Evolutionary conservation across 2,888 invertebrate genomes (phyloP).

Genomic region (Drosophila paranaensis): DNA sequence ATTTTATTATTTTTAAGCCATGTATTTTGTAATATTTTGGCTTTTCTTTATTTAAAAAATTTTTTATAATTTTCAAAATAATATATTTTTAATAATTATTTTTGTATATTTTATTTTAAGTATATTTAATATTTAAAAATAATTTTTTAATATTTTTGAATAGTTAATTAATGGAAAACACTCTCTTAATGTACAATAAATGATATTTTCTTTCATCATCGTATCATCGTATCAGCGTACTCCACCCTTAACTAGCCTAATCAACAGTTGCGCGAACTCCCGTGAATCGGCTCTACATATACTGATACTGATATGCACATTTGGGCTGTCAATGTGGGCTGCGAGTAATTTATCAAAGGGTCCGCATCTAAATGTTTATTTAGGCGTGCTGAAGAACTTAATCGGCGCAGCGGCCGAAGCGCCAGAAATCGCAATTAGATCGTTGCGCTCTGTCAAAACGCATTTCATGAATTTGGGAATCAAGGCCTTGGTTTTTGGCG

Average conservation of each 20-base stretch:
- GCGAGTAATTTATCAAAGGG: conserved; percentile 63
- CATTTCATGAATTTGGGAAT: conserved; percentile 61
- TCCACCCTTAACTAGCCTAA: conserved; percentile 4
- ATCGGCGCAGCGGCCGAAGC: conserved; percentile 30
- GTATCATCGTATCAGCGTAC: neutral
- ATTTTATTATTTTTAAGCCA: too few species aligned
- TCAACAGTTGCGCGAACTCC: conserved; percentile 52
- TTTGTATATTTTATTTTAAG: too few species aligned
- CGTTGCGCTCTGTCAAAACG: conserved; percentile 66
- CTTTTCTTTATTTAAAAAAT: too few species aligned
- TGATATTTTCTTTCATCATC: neutral
- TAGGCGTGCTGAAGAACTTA: conserved; percentile 62
- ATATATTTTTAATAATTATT: too few species aligned
- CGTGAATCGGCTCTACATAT: conserved; percentile 12
- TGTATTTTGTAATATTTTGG: too few species aligned
- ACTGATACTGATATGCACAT: conserved; percentile 13
- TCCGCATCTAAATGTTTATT: conserved; percentile 61
- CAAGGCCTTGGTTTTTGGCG: conserved; percentile 10
- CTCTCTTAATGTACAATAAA: neutral
- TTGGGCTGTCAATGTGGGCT: conserved; percentile 57
- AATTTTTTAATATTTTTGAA: neutral
- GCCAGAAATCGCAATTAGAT: conserved; percentile 70
- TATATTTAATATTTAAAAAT: neutral
- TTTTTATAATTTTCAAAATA: too few species aligned
- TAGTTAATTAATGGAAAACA: neutral